Percentiles rank a stretch among this genome's conserved stretches.
Evolutionary conservation across 1,140 invertebrate genomes (phyloP).

Genomic region (Coenobita brevimanus): DNA sequence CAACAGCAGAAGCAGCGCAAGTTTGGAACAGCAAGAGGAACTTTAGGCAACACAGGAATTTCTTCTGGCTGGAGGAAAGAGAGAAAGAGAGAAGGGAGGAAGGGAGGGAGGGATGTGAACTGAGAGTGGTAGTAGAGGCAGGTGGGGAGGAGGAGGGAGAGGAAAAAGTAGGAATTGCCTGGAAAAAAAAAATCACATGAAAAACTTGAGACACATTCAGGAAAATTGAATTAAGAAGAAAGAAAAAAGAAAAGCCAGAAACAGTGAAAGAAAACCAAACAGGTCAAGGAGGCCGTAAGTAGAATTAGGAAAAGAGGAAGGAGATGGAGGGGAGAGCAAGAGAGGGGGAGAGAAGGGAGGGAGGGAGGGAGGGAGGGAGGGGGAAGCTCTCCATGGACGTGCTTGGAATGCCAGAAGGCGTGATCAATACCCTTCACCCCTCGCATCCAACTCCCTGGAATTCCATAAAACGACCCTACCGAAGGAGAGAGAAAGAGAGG

Average conservation of each 20-base stretch:
- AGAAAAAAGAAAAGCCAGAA: background rate
- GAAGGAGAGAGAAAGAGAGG: no score
- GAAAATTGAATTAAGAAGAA: background rate
- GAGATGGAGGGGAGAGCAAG: no score
- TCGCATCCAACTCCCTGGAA: conserved; percentile 17
- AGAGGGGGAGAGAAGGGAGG: no score
- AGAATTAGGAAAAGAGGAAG: no score
- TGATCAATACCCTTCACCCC: conserved; percentile 35
- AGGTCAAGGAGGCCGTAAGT: background rate
- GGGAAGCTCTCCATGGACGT: conserved; percentile 36
- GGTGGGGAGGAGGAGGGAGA: background rate
- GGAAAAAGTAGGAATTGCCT: background rate
- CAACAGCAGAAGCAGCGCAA: no score
- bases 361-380: no score
- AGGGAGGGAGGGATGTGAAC: background rate
- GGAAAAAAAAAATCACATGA: background rate
- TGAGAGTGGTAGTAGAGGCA: background rate
- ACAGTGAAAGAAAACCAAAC: background rate
- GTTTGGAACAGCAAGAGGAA: background rate
- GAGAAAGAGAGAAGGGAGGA: background rate
- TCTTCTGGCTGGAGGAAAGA: background rate
- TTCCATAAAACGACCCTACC: conserved; percentile 35
- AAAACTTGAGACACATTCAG: background rate
- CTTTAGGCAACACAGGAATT: no score
- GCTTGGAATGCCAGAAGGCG: conserved; percentile 26